Base-by-base conservation (phyloP, 2,888 invertebrate genomes). In the Horisme vitalbata region DNA sequence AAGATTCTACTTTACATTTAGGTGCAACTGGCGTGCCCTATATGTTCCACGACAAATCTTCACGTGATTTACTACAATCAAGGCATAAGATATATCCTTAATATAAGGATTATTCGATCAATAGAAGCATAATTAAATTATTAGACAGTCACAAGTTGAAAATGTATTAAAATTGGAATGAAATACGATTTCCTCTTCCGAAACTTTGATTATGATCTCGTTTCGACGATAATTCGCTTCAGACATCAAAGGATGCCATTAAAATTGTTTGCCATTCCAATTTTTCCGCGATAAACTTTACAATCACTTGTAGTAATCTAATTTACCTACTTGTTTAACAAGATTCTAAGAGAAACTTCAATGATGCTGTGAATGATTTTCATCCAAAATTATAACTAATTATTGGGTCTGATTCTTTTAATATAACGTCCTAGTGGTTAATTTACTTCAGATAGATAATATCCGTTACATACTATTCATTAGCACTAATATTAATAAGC, bases 191-290 rank as follows among this genome's bases (percentile, higher is more conserved):
- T 54, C 59, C 59, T 61, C 55, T 59, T 55, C 59, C 41, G 36
- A 67, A 83, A 83, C 73, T 83, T 81, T 75, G 76, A 83, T 81
- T 77, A 68, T 36, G 27, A 36, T 36, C 71, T 68, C 74, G 65
- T 75, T 76, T 73, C 56, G 73, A 75, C 74, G 63, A 68, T 67
- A 39, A 49, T 65, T 65, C 52, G 55, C 57, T 61, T 71, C 67
- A 34, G 28, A 41, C 33, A 52, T 52, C 59, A 73, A 75, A 75
- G 65, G 56, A 57, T 61, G 46, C 55, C 56, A 62, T 71, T 58
- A 63, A 59, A 55, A n/a, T n/a, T 50, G 44, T 45, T 50, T 20
- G 32, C 30, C 43, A 32, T 41, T 49, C 36, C 44, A 34, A 45
- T 48, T 52, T 57, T 52, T 52, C 31, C 48, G 44, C 13, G 33